Percentiles rank a stretch among this genome's conserved stretches.
Conservation (phyloP, 1,140 invertebrate genomes). For the Ostrea edulis region DNA sequence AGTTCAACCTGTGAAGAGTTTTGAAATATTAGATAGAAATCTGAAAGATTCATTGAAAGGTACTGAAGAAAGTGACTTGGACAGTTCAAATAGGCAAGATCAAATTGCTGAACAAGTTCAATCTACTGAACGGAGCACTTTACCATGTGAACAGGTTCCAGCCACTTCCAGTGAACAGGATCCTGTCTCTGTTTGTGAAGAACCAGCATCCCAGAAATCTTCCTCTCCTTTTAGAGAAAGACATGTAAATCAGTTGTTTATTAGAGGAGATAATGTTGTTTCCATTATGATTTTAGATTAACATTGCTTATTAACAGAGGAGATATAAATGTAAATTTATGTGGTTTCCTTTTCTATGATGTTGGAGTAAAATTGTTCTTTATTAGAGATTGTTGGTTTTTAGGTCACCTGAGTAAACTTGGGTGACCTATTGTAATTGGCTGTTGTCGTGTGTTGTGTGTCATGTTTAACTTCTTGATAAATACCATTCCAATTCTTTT, state of each 20-base stretch:
- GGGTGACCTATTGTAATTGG: no score
- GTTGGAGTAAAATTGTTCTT: not conserved
- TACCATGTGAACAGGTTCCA: not conserved
- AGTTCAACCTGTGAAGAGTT: not conserved
- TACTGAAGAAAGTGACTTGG: not conserved
- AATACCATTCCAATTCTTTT: no score
- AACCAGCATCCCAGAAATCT: not conserved
- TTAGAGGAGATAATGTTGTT: constrained; percentile 92
- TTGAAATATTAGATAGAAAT: not conserved
- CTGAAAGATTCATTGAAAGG: not conserved
- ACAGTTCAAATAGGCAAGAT: not conserved
- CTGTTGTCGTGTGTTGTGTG: no score
- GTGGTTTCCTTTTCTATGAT: not conserved
- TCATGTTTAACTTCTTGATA: no score
- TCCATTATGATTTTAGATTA: constrained; percentile 61
- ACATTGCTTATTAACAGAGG: not conserved
- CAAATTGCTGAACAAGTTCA: not conserved
- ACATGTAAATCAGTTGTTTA: constrained; percentile 88
- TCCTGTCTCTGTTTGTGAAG: not conserved
- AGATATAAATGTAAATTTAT: not conserved
- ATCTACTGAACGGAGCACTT: not conserved
- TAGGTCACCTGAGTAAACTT: no score
- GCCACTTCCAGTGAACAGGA: not conserved
- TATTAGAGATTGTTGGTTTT: constrained; percentile 10
- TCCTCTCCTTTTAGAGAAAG: constrained; percentile 70